Evolutionary conservation across 2,113 vertebrate genomes (phyloP).

Genomic region (Boleophthalmus pectinirostris): DNA sequence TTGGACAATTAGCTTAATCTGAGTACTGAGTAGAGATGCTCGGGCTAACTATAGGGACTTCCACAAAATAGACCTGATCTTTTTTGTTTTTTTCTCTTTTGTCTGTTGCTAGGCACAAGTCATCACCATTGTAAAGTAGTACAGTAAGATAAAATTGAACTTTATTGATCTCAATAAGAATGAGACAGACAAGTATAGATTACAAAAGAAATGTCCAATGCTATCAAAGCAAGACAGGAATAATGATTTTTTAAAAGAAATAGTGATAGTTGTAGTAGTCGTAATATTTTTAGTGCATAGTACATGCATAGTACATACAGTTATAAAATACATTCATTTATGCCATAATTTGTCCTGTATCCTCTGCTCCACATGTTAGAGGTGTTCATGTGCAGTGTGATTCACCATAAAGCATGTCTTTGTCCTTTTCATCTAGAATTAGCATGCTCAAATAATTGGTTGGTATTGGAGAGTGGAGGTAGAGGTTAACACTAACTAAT

Average conservation of each 20-base stretch:
- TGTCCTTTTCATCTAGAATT: conserved; percentile 19
- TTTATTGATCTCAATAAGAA: background rate
- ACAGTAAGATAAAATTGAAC: background rate
- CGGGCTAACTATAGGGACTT: too few relatives aligned
- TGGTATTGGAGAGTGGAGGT: conserved; percentile 24
- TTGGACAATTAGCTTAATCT: too few relatives aligned
- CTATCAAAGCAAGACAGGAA: background rate
- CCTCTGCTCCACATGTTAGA: background rate
- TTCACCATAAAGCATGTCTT: conserved; percentile 4
- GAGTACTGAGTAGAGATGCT: too few relatives aligned
- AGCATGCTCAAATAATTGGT: conserved; percentile 6
- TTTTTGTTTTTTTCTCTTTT: too few relatives aligned
- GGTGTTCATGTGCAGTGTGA: background rate
- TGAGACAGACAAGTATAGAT: background rate
- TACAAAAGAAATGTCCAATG: background rate
- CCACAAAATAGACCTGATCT: too few relatives aligned
- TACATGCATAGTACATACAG: too few relatives aligned
- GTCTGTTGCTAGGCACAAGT: too few relatives aligned
- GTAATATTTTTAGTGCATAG: background rate
- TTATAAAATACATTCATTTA: background rate
- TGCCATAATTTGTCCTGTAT: background rate
- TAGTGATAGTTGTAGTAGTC: background rate
- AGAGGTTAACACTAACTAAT: conserved; percentile 51
- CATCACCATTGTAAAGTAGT: too few relatives aligned
- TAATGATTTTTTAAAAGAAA: background rate